Conservation (phyloP, 2,888 invertebrate species). For the Lingula anatina region DNA sequence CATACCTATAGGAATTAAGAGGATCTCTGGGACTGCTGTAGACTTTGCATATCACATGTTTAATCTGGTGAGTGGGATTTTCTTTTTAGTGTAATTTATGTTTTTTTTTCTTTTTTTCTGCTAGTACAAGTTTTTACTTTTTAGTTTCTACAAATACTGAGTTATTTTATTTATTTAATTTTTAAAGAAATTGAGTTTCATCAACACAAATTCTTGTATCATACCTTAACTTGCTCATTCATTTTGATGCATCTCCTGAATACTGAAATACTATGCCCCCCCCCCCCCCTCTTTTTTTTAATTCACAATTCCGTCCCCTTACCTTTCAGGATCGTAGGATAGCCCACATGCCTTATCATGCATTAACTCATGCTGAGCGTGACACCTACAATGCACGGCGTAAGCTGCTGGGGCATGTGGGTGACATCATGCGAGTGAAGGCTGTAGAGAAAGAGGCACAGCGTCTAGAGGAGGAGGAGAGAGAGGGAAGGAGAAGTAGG, state of each 20-base stretch:
- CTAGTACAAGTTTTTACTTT: neutral
- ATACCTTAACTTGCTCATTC: too few relatives aligned
- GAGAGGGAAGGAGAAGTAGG: constrained; percentile 36
- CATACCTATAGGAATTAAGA: constrained; percentile 46
- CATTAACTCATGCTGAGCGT: constrained; percentile 47
- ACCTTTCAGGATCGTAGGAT: constrained; percentile 48
- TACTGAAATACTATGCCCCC: neutral
- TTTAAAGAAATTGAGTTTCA: too few relatives aligned
- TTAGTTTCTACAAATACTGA: too few relatives aligned
- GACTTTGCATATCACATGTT: constrained; percentile 51
- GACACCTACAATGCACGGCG: constrained; percentile 47
- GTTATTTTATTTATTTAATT: too few relatives aligned
- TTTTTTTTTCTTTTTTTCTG: too few relatives aligned
- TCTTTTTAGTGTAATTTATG: neutral
- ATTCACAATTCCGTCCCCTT: too few relatives aligned
- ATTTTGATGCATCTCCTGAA: neutral
- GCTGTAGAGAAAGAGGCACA: constrained; percentile 43
- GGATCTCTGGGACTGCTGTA: constrained; percentile 44
- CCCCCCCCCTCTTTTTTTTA: too few relatives aligned
- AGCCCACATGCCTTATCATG: constrained; percentile 52
- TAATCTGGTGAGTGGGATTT: constrained; percentile 33
- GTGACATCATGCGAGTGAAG: constrained; percentile 38
- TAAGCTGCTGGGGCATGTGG: constrained; percentile 38
- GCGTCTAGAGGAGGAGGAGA: constrained; percentile 34
- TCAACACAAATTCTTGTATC: too few relatives aligned